Percentiles rank a stretch among this genome's conserved stretches.
These are phyloP conservation scores for Boulengeromyrus knoepffleri DNA, from an alignment of 2,113 vertebrate species.

Conservation along the genomic window DNA sequence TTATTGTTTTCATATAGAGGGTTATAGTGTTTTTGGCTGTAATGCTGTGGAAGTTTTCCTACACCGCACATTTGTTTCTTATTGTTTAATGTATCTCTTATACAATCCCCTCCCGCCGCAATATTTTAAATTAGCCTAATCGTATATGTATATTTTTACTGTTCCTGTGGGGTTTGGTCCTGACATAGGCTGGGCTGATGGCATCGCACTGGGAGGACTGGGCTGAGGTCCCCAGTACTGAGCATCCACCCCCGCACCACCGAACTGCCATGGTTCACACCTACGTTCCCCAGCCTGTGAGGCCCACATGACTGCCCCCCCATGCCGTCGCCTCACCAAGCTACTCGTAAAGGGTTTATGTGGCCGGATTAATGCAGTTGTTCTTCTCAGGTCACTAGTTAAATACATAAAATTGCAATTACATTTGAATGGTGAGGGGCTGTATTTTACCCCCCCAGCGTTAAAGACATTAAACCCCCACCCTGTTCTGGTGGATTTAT, in stretches of 20 bases:
- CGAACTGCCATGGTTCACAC: background rate
- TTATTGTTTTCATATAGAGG: background rate
- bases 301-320: background rate
- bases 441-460: constrained; percentile 33
- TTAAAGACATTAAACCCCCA: constrained; percentile 38
- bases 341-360: constrained; percentile 50
- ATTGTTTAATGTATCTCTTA: background rate
- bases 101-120: no score
- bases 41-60: background rate
- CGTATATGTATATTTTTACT: background rate
- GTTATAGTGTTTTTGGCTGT: background rate
- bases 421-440: constrained; percentile 50
- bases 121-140: background rate
- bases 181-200: background rate
- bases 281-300: background rate
- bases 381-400: constrained; percentile 70
- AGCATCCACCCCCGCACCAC: background rate
- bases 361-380: constrained; percentile 57
- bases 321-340: constrained; percentile 27
- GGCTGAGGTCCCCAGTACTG: background rate
- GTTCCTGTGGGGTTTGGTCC: background rate
- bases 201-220: background rate
- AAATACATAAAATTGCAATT: constrained; percentile 66
- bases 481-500: constrained; percentile 40
- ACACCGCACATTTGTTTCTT: background rate